These are phyloP conservation scores for Myripristis murdjan DNA, from an alignment of 2,797 vertebrate species.

Conservation along the genomic window DNA sequence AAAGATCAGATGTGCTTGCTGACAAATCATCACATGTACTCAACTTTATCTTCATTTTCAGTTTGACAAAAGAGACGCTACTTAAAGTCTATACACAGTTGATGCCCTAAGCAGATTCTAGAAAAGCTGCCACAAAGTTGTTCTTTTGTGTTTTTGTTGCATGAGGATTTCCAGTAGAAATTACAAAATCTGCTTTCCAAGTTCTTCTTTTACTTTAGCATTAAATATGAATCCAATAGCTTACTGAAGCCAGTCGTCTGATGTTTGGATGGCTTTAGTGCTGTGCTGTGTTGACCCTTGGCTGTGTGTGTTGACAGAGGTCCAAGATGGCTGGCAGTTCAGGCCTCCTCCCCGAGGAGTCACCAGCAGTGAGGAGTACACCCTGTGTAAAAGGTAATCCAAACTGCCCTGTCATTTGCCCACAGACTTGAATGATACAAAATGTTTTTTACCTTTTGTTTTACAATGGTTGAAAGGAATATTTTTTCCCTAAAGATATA, in stretches of 20 bases:
- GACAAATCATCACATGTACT: not conserved
- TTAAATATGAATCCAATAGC: not conserved
- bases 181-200: not conserved
- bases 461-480: not conserved
- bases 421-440: not conserved
- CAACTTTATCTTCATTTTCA: not conserved
- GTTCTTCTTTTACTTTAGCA: not conserved
- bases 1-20: not conserved
- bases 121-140: not conserved
- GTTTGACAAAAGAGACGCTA: not conserved
- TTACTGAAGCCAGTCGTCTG: constrained; percentile 6
- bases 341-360: constrained; percentile 97
- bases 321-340: constrained; percentile 96
- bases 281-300: constrained; percentile 39
- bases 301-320: constrained; percentile 73
- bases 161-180: no score
- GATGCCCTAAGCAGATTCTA: not conserved
- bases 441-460: not conserved
- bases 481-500: no score
- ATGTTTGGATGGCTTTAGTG: constrained; percentile 15
- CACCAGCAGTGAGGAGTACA: constrained; percentile 99
- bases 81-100: not conserved
- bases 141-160: not conserved
- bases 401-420: not conserved
- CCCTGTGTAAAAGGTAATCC: constrained; percentile 96